These are phyloP conservation scores for Nezara viridula DNA, from an alignment of 2,888 invertebrate species.

Conservation along the genomic window DNA sequence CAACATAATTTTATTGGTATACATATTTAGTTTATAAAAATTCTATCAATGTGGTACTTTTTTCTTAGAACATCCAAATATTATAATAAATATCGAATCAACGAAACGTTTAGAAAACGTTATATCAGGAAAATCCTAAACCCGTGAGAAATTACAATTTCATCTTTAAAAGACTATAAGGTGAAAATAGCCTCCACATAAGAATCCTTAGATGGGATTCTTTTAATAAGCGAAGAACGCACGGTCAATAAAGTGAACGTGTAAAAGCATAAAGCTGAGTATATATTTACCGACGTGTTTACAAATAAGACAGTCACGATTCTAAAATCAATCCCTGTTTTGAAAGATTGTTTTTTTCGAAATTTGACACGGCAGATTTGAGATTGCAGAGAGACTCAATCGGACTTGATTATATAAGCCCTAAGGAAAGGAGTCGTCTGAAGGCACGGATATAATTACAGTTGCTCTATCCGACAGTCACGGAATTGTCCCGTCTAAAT, in stretches of 20 bases:
- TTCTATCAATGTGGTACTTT: no score
- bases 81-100: no score
- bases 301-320: conserved; percentile 29
- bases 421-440: not conserved
- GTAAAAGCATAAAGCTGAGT: not conserved
- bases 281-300: conserved; percentile 11
- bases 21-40: no score
- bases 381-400: not conserved
- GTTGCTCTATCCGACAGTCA: not conserved
- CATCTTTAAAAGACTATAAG: not conserved
- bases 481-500: conserved; percentile 3
- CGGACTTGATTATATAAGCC: conserved; percentile 13
- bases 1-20: no score
- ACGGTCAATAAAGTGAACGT: not conserved
- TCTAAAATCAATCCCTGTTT: conserved; percentile 6
- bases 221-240: not conserved
- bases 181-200: not conserved
- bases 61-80: no score
- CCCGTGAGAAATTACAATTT: not conserved
- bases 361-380: conserved; percentile 40
- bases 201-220: not conserved
- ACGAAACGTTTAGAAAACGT: no score
- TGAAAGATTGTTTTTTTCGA: conserved; percentile 29
- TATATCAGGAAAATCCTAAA: no score
- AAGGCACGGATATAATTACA: conserved; percentile 1